These are phyloP conservation scores for Amyelois transitella DNA, from an alignment of 1,140 invertebrate species.

Conservation along the genomic window DNA sequence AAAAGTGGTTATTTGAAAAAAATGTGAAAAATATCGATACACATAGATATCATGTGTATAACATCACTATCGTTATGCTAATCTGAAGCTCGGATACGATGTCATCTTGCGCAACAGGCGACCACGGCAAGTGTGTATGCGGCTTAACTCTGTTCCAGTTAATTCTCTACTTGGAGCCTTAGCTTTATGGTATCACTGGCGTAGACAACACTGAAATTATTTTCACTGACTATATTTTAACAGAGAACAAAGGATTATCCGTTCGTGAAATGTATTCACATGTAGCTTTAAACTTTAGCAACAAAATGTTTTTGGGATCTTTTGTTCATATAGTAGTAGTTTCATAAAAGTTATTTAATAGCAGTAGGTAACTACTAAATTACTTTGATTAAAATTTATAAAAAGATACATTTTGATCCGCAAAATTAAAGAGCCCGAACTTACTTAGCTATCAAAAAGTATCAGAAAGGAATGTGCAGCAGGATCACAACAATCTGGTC, in stretches of 20 bases:
- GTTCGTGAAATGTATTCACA: background rate
- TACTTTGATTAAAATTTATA: no score
- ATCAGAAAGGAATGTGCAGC: no score
- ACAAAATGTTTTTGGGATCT: background rate
- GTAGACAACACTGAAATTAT: background rate
- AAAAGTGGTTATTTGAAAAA: no score
- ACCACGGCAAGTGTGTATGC: constrained; percentile 48
- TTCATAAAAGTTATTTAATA: background rate
- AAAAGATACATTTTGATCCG: no score
- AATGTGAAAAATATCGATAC: no score
- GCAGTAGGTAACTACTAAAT: no score
- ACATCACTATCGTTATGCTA: constrained; percentile 56
- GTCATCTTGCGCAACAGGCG: constrained; percentile 70
- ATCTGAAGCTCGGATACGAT: constrained; percentile 65
- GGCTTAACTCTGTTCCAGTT: constrained; percentile 50
- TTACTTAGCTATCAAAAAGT: no score
- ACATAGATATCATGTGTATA: no score
- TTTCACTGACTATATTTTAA: background rate
- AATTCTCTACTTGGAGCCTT: constrained; percentile 38
- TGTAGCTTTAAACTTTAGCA: background rate
- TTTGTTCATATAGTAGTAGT: background rate
- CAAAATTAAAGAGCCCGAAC: no score
- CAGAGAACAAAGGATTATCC: background rate
- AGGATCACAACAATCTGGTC: no score
- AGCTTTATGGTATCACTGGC: constrained; percentile 11